Conservation (phyloP, 2,888 invertebrate genomes). For the Dione juno region DNA sequence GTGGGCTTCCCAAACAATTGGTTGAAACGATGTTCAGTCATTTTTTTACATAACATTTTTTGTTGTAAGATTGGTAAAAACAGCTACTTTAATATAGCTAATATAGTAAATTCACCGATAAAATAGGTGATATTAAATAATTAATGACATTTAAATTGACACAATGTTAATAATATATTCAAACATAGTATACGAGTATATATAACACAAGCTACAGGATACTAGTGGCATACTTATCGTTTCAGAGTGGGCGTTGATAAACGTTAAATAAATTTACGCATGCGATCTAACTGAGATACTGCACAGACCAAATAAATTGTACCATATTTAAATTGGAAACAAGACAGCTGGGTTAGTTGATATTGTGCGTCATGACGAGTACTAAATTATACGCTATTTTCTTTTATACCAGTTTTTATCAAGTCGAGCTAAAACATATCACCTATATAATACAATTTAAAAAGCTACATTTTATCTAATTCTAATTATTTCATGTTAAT, state of each 20-base stretch:
- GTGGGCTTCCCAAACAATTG: background rate
- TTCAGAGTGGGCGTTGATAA: slow-evolving; percentile 41
- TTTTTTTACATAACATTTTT: no score
- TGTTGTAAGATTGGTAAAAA: no score
- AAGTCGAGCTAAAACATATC: no score
- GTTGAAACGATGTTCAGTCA: background rate
- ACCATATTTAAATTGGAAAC: slow-evolving; percentile 21
- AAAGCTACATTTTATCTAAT: no score
- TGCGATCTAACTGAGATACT: slow-evolving; percentile 33
- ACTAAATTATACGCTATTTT: background rate
- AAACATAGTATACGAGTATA: background rate
- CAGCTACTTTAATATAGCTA: no score
- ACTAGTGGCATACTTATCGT: slow-evolving; percentile 30
- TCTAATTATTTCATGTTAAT: no score
- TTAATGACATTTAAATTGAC: no score
- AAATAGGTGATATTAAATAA: background rate
- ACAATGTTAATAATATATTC: background rate
- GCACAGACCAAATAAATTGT: slow-evolving; percentile 15
- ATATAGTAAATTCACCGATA: no score
- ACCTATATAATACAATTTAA: no score
- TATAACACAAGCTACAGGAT: slow-evolving; percentile 27
- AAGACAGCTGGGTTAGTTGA: background rate
- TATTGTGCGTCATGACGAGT: background rate
- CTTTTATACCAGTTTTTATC: no score
- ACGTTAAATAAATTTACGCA: slow-evolving; percentile 37